Base-by-base conservation (phyloP, 2,797 vertebrate species). In the Chloroceryle amazona region DNA sequence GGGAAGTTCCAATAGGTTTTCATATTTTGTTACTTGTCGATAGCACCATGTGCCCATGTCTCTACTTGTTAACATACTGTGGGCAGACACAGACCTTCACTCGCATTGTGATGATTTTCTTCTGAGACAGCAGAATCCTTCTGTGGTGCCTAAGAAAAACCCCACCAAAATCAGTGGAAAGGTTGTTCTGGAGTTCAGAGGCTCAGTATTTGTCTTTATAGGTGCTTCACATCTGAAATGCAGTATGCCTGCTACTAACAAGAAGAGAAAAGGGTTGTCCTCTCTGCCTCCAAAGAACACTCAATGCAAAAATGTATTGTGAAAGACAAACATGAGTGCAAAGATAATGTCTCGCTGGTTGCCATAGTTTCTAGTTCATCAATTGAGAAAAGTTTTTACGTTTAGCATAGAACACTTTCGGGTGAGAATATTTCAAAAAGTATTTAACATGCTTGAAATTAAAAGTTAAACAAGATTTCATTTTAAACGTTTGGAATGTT, bases 281-380 rank as follows among this genome's bases (percentile, higher is more conserved):
- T 74, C 41, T 75, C 63, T 83, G 37, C 41, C 66, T 92, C 33
- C 55, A 39, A 12, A 83, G 61, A 55, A 76, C 35, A 35, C 68
- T 75, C 41, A 67, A 15, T 33, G 54, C 44, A 74, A 73, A 95
- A 81, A 51, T 66, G 3, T 5, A 28, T 35, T 81, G 33, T 79
- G 93, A 90, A 86, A 76, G 31, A 74, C 39, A 31, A 95, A 79
- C 29, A 37, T 63, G 79, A 52, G 37, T 81, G 44, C 66, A 83
- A 91, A 96, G 76, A 75, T 75, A 80, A 62, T 83, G 54, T 60
- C 66, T 93, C n/a, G 26, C 58, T 90, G 71, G 87, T 96, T 97
- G 73, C 89, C 73, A 90, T 93, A 92, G 95, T 95, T 96, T 97
- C 91, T 92, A 79, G 66, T 70, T 90, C 41, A 76, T 67, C 63